phyloP scores from a whole-genome alignment of 2,113 vertebrate genomes.

The Naja naja region DNA sequence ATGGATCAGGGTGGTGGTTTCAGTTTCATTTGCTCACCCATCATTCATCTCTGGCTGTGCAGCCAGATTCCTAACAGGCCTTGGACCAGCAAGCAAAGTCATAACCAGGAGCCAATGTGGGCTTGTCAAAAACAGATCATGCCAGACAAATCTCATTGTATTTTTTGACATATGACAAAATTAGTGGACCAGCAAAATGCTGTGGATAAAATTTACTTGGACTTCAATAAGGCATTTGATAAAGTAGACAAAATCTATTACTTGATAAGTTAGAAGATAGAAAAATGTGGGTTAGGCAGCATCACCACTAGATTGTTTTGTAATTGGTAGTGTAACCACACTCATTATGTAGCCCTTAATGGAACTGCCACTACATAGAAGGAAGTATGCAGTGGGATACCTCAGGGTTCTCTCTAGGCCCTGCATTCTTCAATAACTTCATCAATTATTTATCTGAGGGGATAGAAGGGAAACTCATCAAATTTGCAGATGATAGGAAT shows the following conservation, averaged over 20 bases:
- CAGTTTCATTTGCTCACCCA: too few relatives aligned
- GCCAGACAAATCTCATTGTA: not conserved
- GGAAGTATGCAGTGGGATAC: not conserved
- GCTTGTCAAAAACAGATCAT: not conserved
- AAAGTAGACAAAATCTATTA: not conserved
- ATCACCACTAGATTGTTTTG: not conserved
- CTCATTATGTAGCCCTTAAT: not conserved
- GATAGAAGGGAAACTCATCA: not conserved
- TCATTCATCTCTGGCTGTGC: too few relatives aligned
- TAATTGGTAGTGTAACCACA: not conserved
- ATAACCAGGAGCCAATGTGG: too few relatives aligned
- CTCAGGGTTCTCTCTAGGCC: not conserved
- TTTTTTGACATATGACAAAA: not conserved
- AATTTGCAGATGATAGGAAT: not conserved
- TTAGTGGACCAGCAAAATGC: not conserved
- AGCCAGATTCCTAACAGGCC: too few relatives aligned
- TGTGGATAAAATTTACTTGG: not conserved
- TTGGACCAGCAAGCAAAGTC: too few relatives aligned
- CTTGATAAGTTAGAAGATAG: not conserved
- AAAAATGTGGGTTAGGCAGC: not conserved
- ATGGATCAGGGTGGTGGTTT: too few relatives aligned
- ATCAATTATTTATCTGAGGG: not conserved
- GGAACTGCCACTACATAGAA: not conserved
- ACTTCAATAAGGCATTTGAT: not conserved
- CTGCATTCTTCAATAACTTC: not conserved